Evolutionary conservation across 2,888 invertebrate species (phyloP).

Genomic region (Phoenoteleia sp.): DNA sequence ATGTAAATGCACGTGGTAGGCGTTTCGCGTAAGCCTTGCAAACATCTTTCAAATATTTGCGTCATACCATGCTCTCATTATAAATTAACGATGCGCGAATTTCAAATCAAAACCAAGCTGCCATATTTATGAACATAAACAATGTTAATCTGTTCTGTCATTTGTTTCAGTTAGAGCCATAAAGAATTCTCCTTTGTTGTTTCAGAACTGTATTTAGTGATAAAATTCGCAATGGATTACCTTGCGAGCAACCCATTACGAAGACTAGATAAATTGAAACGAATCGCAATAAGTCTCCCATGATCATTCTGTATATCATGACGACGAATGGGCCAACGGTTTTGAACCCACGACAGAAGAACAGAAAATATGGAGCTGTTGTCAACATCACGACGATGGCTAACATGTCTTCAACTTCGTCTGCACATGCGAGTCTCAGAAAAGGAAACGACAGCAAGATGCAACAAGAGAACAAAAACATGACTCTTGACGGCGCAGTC

Average conservation of each 20-base stretch:
- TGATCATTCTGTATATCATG: conserved; percentile 99
- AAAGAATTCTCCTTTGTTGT: not conserved
- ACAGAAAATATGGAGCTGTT: conserved; percentile 98
- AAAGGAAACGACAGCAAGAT: conserved; percentile 95
- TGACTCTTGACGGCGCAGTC: conserved; percentile 96
- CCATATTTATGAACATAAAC: conserved; percentile 22
- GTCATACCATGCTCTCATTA: conserved; percentile 28
- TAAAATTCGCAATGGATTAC: conserved; percentile 86
- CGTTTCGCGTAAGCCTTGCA: conserved; percentile 21
- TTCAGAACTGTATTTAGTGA: not conserved
- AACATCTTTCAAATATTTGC: conserved; percentile 39
- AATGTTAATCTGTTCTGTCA: not conserved
- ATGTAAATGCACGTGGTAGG: conserved; percentile 28
- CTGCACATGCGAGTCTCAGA: conserved; percentile 93
- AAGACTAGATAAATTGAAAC: conserved; percentile 99
- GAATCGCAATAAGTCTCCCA: conserved; percentile 98
- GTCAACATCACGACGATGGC: conserved; percentile 98
- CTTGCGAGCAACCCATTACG: conserved; percentile 99
- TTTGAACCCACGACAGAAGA: conserved; percentile 99
- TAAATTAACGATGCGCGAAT: conserved; percentile 6
- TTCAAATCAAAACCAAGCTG: not conserved
- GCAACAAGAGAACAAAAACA: conserved; percentile 97
- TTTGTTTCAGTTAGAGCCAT: not conserved
- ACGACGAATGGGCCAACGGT: conserved; percentile 99
- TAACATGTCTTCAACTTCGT: conserved; percentile 96